These are phyloP conservation scores for Melinaea menophilus DNA, from an alignment of 2,888 invertebrate genomes.

Conservation along the genomic window DNA sequence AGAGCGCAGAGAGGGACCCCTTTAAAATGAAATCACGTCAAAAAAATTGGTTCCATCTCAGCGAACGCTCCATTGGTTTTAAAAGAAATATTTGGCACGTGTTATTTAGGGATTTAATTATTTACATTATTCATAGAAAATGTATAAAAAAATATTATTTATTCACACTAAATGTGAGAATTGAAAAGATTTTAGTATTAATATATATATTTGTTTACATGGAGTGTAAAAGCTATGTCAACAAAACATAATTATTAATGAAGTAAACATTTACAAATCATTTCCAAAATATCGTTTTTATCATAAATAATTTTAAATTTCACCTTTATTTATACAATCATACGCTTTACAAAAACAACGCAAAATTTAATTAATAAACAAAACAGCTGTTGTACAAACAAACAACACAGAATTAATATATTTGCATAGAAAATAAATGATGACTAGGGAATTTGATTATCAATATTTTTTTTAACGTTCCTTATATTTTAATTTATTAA, in stretches of 20 bases:
- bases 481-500: too few relatives aligned
- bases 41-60: slow-evolving; percentile 42
- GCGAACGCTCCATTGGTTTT: slow-evolving; percentile 42
- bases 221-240: too few relatives aligned
- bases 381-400: too few relatives aligned
- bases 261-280: neutral
- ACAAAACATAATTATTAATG: too few relatives aligned
- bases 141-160: neutral
- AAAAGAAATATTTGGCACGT: slow-evolving; percentile 11
- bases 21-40: slow-evolving; percentile 50
- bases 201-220: too few relatives aligned
- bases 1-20: slow-evolving; percentile 35
- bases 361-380: too few relatives aligned
- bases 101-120: neutral
- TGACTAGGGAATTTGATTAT: too few relatives aligned
- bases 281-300: neutral
- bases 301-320: neutral
- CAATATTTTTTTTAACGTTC: too few relatives aligned
- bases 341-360: too few relatives aligned
- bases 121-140: neutral
- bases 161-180: neutral
- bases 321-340: too few relatives aligned
- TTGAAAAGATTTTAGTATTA: neutral
- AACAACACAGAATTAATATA: too few relatives aligned
- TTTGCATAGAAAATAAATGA: too few relatives aligned